Conservation (phyloP, 2,888 invertebrate species). For the Pinctada fucata region DNA sequence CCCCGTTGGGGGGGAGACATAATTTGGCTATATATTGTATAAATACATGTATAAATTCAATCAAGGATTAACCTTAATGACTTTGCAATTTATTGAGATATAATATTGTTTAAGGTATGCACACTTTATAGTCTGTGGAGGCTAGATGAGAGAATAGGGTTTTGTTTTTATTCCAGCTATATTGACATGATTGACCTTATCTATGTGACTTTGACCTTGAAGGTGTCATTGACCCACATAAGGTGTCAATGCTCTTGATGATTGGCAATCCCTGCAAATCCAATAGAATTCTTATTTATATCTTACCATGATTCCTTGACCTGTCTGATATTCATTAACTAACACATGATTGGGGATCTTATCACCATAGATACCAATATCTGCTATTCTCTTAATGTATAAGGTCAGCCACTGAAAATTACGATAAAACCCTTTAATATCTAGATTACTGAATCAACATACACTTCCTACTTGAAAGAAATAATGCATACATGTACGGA, state of each 20-base stretch:
- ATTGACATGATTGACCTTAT: too few relatives aligned
- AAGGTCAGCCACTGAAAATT: constrained; percentile 84
- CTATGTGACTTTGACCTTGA: too few relatives aligned
- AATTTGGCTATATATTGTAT: background rate
- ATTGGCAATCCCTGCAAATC: too few relatives aligned
- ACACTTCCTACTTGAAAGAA: too few relatives aligned
- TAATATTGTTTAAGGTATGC: background rate
- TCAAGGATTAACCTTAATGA: background rate
- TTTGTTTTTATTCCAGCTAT: too few relatives aligned
- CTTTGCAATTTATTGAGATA: background rate
- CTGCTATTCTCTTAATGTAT: constrained; percentile 85
- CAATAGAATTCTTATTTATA: background rate
- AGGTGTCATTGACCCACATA: too few relatives aligned
- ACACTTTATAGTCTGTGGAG: too few relatives aligned
- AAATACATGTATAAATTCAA: background rate
- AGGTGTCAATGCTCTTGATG: too few relatives aligned
- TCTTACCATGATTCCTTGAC: constrained; percentile 94
- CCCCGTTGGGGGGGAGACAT: too few relatives aligned
- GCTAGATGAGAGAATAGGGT: too few relatives aligned
- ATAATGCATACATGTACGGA: too few relatives aligned
- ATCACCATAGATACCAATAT: constrained; percentile 84
- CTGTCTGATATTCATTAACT: constrained; percentile 94
- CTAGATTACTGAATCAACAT: too few relatives aligned
- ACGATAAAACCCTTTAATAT: background rate
- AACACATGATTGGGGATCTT: constrained; percentile 93